Conservation (phyloP, 1,140 invertebrate genomes). For the Himalopsyche phryganea region DNA sequence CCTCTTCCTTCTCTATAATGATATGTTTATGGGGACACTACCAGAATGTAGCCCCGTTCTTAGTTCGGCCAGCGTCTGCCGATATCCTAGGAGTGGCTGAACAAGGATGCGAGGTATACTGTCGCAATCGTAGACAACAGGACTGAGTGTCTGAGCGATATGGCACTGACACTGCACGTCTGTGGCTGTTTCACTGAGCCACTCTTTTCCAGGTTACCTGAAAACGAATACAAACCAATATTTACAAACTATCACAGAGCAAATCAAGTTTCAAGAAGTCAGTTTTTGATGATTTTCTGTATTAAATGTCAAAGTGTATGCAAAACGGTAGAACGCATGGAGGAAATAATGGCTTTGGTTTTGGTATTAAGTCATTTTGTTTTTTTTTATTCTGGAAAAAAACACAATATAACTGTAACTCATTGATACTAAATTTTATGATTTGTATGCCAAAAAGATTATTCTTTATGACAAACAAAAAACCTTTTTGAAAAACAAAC, state of each 20-base stretch:
- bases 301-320: too few relatives aligned
- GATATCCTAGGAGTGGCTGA: not conserved
- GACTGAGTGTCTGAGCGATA: not conserved
- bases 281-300: too few relatives aligned
- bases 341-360: too few relatives aligned
- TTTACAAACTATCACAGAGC: not conserved
- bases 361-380: too few relatives aligned
- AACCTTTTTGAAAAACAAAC: too few relatives aligned
- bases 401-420: too few relatives aligned
- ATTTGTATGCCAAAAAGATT: too few relatives aligned
- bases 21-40: conserved; percentile 18
- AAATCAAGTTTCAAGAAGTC: too few relatives aligned
- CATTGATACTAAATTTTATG: too few relatives aligned
- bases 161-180: conserved; percentile 9
- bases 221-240: not conserved
- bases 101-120: not conserved
- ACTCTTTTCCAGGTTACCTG: conserved; percentile 19
- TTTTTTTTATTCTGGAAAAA: too few relatives aligned
- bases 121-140: not conserved
- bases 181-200: conserved; percentile 5
- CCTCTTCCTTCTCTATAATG: conserved; percentile 12
- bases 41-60: not conserved
- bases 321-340: too few relatives aligned
- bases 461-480: too few relatives aligned
- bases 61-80: conserved; percentile 5